These are phyloP conservation scores for Mya arenaria DNA, from an alignment of 1,140 invertebrate genomes.

Conservation along the genomic window DNA sequence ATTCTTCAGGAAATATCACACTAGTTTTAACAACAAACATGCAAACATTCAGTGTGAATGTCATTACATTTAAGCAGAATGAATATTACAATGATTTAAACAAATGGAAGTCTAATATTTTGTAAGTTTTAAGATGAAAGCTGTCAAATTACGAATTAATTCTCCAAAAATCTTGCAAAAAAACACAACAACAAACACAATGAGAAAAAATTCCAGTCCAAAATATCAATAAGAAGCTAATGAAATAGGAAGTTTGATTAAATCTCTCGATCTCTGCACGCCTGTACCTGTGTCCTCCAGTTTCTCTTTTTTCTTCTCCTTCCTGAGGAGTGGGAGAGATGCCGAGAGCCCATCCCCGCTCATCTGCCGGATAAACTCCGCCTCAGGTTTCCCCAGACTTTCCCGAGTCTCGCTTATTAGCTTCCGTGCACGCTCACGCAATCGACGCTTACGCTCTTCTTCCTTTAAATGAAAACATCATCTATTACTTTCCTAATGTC, in stretches of 20 bases:
- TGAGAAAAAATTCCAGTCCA: too few relatives aligned
- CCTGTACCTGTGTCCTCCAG: neutral
- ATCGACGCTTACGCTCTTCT: constrained; percentile 73
- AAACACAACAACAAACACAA: too few relatives aligned
- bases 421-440: constrained; percentile 92
- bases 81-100: too few relatives aligned
- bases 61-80: too few relatives aligned
- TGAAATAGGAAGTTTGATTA: neutral
- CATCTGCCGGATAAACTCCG: constrained; percentile 38
- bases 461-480: constrained; percentile 9
- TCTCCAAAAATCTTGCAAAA: too few relatives aligned
- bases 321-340: neutral
- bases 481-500: too few relatives aligned
- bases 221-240: neutral
- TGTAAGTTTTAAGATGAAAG: too few relatives aligned
- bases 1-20: too few relatives aligned
- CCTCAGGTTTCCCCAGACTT: constrained; percentile 71
- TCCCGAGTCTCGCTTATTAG: constrained; percentile 93
- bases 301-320: neutral
- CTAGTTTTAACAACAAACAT: too few relatives aligned
- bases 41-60: too few relatives aligned
- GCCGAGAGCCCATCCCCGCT: constrained; percentile 29
- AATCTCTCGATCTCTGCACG: neutral
- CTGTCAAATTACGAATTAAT: too few relatives aligned
- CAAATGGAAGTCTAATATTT: too few relatives aligned